Conservation (phyloP, 2,888 invertebrate genomes). For the Acrocera orbiculus region DNA sequence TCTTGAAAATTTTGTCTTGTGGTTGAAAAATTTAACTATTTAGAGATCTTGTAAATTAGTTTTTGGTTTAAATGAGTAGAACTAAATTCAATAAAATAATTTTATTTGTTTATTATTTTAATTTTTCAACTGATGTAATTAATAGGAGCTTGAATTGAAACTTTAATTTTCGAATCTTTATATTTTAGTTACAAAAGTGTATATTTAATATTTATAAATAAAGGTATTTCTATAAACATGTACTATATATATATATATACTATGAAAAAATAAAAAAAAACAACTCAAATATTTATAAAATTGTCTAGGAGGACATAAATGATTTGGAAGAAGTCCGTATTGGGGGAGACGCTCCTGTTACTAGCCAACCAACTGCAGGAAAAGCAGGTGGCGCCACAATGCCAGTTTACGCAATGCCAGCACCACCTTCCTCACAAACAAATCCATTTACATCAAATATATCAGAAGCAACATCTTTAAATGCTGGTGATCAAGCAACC, state of each 20-base stretch:
- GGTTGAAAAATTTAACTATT: no score
- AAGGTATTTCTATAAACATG: background rate
- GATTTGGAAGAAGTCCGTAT: constrained; percentile 29
- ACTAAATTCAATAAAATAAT: no score
- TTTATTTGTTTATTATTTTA: no score
- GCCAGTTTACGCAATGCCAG: constrained; percentile 28
- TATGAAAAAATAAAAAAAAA: background rate
- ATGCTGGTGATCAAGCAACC: constrained; percentile 30
- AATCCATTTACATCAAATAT: constrained; percentile 30
- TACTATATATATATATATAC: background rate
- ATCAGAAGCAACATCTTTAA: constrained; percentile 27
- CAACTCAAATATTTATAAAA: background rate
- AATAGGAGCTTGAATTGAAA: no score
- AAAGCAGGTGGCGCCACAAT: constrained; percentile 21
- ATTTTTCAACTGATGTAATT: no score
- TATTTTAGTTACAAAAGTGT: no score
- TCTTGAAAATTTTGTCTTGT: no score
- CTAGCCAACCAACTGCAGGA: constrained; percentile 23
- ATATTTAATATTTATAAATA: no score
- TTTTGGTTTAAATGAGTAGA: no score
- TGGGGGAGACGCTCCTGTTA: constrained; percentile 20
- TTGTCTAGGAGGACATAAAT: constrained; percentile 25
- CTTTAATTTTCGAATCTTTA: no score
- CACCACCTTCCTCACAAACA: constrained; percentile 23
- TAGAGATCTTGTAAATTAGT: no score